phyloP scores from a whole-genome alignment of 1,140 invertebrate genomes.

The Mesaphorura yosii region DNA sequence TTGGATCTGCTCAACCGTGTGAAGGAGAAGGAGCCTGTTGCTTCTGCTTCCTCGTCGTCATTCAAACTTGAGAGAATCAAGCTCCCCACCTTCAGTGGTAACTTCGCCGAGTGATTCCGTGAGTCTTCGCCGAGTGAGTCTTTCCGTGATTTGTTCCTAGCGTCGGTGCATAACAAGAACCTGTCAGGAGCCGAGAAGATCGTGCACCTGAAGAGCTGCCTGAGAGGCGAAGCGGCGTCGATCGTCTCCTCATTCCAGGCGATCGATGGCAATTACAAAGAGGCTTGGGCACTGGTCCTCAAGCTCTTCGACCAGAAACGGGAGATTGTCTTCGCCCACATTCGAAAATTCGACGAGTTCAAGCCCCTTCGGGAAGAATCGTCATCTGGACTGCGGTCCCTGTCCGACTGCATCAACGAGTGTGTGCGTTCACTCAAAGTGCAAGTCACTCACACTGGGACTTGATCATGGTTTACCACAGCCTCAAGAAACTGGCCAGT shows the following conservation, averaged over 20 bases:
- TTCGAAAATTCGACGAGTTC: neutral
- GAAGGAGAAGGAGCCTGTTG: neutral
- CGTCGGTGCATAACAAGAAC: neutral
- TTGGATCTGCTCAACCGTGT: too few relatives aligned
- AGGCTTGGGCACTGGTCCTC: slow-evolving; percentile 4
- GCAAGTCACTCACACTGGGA: slow-evolving; percentile 13
- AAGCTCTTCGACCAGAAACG: neutral
- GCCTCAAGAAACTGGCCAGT: slow-evolving; percentile 2
- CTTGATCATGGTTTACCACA: neutral
- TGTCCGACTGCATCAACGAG: slow-evolving; percentile 3
- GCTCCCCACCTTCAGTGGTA: slow-evolving; percentile 4
- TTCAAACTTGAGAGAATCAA: neutral
- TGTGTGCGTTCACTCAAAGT: neutral
- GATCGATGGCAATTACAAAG: neutral
- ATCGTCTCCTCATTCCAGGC: neutral
- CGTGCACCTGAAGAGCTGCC: neutral
- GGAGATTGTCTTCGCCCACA: slow-evolving; percentile 1
- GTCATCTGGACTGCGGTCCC: neutral
- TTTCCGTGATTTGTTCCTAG: slow-evolving; percentile 7
- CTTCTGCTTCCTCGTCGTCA: neutral
- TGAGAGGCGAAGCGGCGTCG: neutral
- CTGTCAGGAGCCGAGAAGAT: slow-evolving; percentile 4
- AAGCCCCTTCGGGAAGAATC: neutral
- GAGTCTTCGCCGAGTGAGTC: too few relatives aligned
- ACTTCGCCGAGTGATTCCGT: neutral